Base-by-base conservation (phyloP, 2,888 invertebrate genomes). In the Itoplectis maculator region DNA sequence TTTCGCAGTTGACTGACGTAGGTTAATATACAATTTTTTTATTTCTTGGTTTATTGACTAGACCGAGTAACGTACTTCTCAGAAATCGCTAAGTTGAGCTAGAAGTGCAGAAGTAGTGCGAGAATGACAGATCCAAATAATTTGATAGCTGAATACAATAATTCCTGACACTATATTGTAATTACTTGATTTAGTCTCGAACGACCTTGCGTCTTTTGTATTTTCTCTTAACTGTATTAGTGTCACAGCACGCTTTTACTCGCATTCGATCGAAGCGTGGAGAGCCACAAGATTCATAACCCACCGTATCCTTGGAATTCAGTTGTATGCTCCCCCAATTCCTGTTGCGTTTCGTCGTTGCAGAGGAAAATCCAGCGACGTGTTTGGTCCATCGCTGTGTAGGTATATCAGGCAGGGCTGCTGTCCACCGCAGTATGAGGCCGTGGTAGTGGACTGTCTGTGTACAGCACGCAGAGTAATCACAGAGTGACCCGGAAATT, bases 401-500 rank as follows among this genome's bases (percentile, higher is more conserved):
- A 29, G 29, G 85, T 84, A 83, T 84, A 86, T 87, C 86, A 86
- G 80, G 5, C 29, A 79, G 59, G 80, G 29, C n/a, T n/a, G 40
- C n/a, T 18, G 61, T 51, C 29, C 51, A 29, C 42, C 35, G 18
- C n/a, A 23, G 42, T 40, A 11, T n/a, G n/a, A n/a, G n/a, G n/a
- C n/a, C n/a, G n/a, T 29, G 29, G 18, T 18, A 23, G 42, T 40
- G n/a, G 13, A 9, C 20, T 8, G 29, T 29, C 3, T 47, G 54
- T 56, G 59, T 37, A 66, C 45, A 23, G n/a, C 45, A 13, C 23
- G 18, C 7, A 54, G n/a, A n/a, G 15, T 68, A 63, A 56, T 47
- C 49, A 47, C 63, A 45, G 51, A 75, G 75, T 66, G 77, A 88
- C 86, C 88, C 85, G 88, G 88, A 89, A 88, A 88, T 88, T 88